phyloP scores from a whole-genome alignment of 2,797 vertebrate genomes.

The Lates japonicus region DNA sequence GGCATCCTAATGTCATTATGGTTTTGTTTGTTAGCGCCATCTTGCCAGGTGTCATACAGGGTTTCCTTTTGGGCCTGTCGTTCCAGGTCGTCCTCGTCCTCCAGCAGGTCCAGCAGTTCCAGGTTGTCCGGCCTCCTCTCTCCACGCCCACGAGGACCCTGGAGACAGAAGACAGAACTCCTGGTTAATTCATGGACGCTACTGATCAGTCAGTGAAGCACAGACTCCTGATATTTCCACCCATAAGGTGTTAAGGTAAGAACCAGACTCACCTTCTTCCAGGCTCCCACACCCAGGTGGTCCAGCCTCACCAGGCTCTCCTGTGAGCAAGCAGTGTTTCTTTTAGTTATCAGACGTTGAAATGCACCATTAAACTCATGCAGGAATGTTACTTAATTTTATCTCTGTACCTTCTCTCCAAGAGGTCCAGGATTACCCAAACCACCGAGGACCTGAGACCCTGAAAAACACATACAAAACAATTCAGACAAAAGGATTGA shows the following conservation, averaged over 20 bases:
- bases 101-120: constrained; percentile 89
- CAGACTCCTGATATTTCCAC: not conserved
- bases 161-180: constrained; percentile 15
- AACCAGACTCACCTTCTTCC: constrained; percentile 89
- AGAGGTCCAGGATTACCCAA: constrained; percentile 91
- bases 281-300: constrained; percentile 91
- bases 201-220: not conserved
- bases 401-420: constrained; percentile 90
- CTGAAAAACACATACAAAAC: constrained; percentile 71
- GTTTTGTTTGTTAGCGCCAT: not conserved
- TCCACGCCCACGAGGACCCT: constrained; percentile 94
- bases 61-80: constrained; percentile 95
- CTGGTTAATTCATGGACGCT: not conserved
- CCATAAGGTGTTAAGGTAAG: accelerated
- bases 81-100: constrained; percentile 91
- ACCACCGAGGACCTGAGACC: constrained; percentile 94
- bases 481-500: not conserved
- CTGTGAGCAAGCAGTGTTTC: constrained; percentile 71
- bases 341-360: constrained; percentile 9
- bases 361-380: not conserved
- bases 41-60: constrained; percentile 86
- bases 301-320: constrained; percentile 92
- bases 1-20: not conserved
- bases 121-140: constrained; percentile 92
- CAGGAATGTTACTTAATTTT: not conserved